Evolutionary conservation across 2,113 vertebrate genomes (phyloP), one percentile per base, ranked within the genome.

Genomic region (Psammodynastes pulverulentus): DNA sequence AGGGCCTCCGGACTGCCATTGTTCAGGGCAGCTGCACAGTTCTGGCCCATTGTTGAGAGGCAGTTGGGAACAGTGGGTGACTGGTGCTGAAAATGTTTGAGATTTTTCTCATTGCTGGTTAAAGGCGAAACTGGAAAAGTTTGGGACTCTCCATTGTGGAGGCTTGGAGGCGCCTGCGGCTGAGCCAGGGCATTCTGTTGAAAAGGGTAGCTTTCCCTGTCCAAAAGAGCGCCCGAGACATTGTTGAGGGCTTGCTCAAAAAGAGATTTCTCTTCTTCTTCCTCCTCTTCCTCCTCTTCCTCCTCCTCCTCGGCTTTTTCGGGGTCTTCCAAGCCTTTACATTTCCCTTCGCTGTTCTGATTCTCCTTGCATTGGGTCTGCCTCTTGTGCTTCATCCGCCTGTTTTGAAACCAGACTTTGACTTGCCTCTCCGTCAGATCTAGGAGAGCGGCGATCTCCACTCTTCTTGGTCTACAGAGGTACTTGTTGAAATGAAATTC

Each of bases 401-500:
- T 97, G 97, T 99, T 99, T 97, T 99, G 99, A 95, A 99, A 99
- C 99, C 99, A 99, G 92, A 99, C 99, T 97, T 99, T 99, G 84
- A 99, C 99, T 97, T 99, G 99, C 96, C 99, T 98, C 96, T 99
- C 99, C 0, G 98, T 99, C 96, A 99, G 96, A 97, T 99, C 99
- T 97, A 99, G 96, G 96, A 99, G 95, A 29, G 98, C 98, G 1
- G 99, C 99, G 58, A 99, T 99, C 94, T 99, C 99, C 97, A 99
- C 98, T 84, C 99, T 97, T 92, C 99, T 98, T 48, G 99, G 99
- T 98, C 99, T 98, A 97, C 99, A 99, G 90, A 99, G 98, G 95
- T 99, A 99, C 98, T 99, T 99, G 98, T 99, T 99, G 97, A 99
- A 99, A 95, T 99, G 99, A 94, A 99, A 99, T 98, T 99, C 99